Base-by-base conservation (phyloP, 2,113 vertebrate genomes). In the Grallaria varia region DNA sequence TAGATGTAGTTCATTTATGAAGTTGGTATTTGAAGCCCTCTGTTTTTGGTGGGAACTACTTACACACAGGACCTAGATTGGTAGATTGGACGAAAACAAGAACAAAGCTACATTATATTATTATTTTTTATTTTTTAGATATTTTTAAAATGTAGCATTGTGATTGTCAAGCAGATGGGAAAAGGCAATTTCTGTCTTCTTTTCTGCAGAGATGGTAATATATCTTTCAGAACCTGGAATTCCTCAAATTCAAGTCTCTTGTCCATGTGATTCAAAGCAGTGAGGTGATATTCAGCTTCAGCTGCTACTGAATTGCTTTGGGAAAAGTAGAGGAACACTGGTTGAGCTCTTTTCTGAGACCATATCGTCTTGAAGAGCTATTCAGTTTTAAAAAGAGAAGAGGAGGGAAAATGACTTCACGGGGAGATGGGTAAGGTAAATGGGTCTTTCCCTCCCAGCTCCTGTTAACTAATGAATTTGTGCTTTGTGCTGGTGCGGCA, bases 361-460 rank as follows among this genome's bases (percentile, higher is more conserved):
- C 22, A 14, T 1, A 2, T 62, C 0, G 1, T 35, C 0, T 1
- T 42, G 22, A 31, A 80, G 81, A 56, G 19, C 17, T 53, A 2
- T 60, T 64, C 31, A 69, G 16, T 42, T 16, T 52, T 60, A 79
- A 33, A 53, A 81, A 39, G 40, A 84, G 35, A 58, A 56, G 16
- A 63, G 27, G 15, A 52, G 6, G n/a, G 24, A 37, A 88, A 90
- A 63, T 31, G 2, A 47, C 53, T 75, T 59, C 44, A 59, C 16
- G 56, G 58, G 13, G 14, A 79, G 35, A 80, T 58, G 40, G 18
- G 22, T 60, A 52, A 89, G 45, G n/a, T 84, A 73, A 86, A 77
- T 1, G 1, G 6, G 8, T 15, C 31, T 25, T 87, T 84, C 39
- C 68, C 16, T 49, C 59, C n/a, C 58, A 25, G 18, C 21, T 76